Conservation (phyloP, 2,888 invertebrate genomes). For the Ennomos erosarius region DNA sequence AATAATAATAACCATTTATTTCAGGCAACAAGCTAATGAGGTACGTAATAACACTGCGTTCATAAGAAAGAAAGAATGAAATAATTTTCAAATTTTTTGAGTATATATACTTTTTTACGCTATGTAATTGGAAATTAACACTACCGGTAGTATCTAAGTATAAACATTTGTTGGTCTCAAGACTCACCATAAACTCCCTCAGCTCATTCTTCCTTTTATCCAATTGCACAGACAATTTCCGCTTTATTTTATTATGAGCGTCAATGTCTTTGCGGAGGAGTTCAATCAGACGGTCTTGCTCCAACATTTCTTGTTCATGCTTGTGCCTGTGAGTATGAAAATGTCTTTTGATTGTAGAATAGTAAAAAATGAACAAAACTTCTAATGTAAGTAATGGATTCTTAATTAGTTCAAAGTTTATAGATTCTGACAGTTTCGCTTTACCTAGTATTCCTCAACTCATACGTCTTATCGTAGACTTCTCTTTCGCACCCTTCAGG, state of each 20-base stretch:
- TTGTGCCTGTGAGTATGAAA: slow-evolving; percentile 57
- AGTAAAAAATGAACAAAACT: too few species aligned
- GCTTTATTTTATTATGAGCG: slow-evolving; percentile 83
- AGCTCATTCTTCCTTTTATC: slow-evolving; percentile 85
- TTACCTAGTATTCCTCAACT: slow-evolving; percentile 86
- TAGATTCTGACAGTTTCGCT: too few species aligned
- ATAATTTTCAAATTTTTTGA: too few species aligned
- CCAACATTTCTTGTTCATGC: slow-evolving; percentile 85
- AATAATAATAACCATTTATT: too few species aligned
- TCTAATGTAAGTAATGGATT: too few species aligned
- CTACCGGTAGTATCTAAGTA: not conserved
- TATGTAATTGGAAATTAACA: too few species aligned
- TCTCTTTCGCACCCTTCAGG: slow-evolving; percentile 89
- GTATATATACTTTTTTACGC: too few species aligned
- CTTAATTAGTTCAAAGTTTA: too few species aligned
- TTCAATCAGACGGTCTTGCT: slow-evolving; percentile 85
- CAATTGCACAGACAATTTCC: slow-evolving; percentile 82
- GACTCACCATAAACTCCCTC: slow-evolving; percentile 86
- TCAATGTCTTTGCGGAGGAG: slow-evolving; percentile 86
- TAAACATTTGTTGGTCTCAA: not conserved
- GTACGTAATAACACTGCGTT: too few species aligned
- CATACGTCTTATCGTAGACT: slow-evolving; percentile 88
- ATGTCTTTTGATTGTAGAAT: too few species aligned
- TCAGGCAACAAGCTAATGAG: too few species aligned
- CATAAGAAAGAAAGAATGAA: too few species aligned